These are phyloP conservation scores for Pocillopora grandis DNA, from an alignment of 92 coral and sea anemone species.

Conservation along the genomic window DNA sequence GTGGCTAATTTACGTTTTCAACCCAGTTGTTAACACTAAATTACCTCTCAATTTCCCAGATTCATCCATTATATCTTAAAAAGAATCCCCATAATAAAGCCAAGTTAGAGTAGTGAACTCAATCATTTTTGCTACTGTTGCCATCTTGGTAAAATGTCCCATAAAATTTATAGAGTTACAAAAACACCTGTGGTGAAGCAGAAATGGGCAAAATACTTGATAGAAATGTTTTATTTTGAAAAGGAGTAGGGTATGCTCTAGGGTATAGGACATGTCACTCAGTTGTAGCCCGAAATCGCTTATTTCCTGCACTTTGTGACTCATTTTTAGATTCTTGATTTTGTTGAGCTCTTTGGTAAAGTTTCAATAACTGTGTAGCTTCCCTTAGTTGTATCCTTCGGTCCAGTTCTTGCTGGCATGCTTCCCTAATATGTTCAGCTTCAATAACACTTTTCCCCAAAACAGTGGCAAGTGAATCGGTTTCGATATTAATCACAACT, in stretches of 20 bases:
- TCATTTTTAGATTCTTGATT: slow-evolving; percentile 14
- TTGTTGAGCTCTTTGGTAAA: slow-evolving; percentile 71
- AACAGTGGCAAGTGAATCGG: slow-evolving; percentile 47
- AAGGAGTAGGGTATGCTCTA: background rate
- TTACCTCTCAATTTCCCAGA: too few relatives aligned
- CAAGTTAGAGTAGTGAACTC: too few relatives aligned
- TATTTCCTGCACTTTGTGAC: background rate
- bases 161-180: too few relatives aligned
- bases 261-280: background rate
- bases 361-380: slow-evolving; percentile 77
- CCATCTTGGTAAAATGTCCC: too few relatives aligned
- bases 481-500: slow-evolving; percentile 47
- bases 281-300: slow-evolving; percentile 8
- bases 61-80: too few relatives aligned
- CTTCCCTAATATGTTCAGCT: slow-evolving; percentile 65
- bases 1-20: too few relatives aligned
- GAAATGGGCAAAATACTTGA: background rate
- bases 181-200: too few relatives aligned
- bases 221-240: too few relatives aligned
- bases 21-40: too few relatives aligned
- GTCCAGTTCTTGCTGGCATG: slow-evolving; percentile 85
- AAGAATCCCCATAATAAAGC: too few relatives aligned
- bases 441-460: slow-evolving; percentile 49
- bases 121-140: too few relatives aligned
- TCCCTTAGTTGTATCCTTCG: slow-evolving; percentile 75